Evolutionary conservation across 2,797 vertebrate species (phyloP).

Genomic region (Pangasius mekongensis): DNA sequence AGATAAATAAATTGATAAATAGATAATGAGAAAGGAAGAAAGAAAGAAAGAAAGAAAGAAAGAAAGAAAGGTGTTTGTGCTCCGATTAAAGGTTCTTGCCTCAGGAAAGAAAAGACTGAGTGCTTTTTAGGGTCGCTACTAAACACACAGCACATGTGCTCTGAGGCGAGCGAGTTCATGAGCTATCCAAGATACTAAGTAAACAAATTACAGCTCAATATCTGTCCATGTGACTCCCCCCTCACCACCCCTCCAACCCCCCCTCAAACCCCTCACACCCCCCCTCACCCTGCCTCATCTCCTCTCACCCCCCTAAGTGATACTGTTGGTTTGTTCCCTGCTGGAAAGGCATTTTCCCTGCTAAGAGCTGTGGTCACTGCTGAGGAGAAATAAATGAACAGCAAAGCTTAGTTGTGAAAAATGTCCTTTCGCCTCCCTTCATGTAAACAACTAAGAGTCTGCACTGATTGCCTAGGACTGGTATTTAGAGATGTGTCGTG

Average conservation of each 20-base stretch:
- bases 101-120: not conserved
- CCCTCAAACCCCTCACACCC: not conserved
- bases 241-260: constrained; percentile 18
- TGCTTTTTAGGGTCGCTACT: not conserved
- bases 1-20: not conserved
- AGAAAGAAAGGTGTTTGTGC: constrained; percentile 12
- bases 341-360: constrained; percentile 59
- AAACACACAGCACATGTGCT: constrained; percentile 3
- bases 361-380: constrained; percentile 49
- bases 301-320: not conserved
- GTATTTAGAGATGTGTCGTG: constrained; percentile 57
- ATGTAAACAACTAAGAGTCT: not conserved
- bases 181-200: constrained; percentile 73
- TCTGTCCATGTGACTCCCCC: constrained; percentile 63
- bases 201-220: constrained; percentile 76
- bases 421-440: not conserved
- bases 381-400: constrained; percentile 41
- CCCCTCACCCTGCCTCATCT: rapidly evolving
- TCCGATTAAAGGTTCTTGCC: not conserved
- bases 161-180: constrained; percentile 29
- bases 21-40: not conserved
- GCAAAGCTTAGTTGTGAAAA: not conserved
- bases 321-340: constrained; percentile 10
- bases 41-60: constrained; percentile 30
- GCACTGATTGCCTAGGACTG: not conserved